Percentiles rank a stretch among this genome's conserved stretches.
Conservation (phyloP, 2,797 vertebrate genomes). For the Morelia viridis region DNA sequence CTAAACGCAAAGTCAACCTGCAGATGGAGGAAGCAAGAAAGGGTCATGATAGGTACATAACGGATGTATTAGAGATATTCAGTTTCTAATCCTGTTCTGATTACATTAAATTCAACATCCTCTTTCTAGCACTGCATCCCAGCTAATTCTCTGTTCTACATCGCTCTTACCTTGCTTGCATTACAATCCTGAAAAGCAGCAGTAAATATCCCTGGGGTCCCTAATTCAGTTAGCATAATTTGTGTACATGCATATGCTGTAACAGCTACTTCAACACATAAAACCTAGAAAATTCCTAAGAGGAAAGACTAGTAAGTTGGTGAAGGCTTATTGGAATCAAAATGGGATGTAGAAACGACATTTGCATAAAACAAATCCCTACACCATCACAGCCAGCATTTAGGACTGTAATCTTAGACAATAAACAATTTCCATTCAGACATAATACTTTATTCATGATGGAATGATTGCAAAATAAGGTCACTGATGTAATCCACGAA, state of each 20-base stretch:
- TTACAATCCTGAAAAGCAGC: conserved; percentile 26
- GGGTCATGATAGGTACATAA: neutral
- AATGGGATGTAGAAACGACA: neutral
- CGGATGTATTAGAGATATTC: neutral
- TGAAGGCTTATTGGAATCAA: conserved; percentile 2
- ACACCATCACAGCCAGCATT: neutral
- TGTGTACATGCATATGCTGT: neutral
- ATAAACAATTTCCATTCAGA: neutral
- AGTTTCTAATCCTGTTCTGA: conserved; percentile 30
- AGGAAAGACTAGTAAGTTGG: neutral
- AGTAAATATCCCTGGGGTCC: conserved; percentile 41
- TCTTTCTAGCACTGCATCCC: conserved; percentile 25
- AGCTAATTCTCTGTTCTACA: conserved; percentile 34
- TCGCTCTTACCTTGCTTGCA: conserved; percentile 39
- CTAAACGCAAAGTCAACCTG: neutral
- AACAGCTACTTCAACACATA: conserved; percentile 39
- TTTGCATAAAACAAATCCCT: neutral
- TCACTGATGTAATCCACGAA: neutral
- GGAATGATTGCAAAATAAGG: neutral
- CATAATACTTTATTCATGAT: neutral
- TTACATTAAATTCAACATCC: conserved; percentile 40
- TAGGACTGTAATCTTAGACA: neutral
- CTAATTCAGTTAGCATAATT: conserved; percentile 16
- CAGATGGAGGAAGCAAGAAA: neutral
- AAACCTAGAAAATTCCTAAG: conserved; percentile 17